A percentile compares a stretch with the other conserved stretches of the same genome.
Conservation (phyloP, 35 echinoderm and acorn worm genomes). For the Ophioderma brevispina region DNA sequence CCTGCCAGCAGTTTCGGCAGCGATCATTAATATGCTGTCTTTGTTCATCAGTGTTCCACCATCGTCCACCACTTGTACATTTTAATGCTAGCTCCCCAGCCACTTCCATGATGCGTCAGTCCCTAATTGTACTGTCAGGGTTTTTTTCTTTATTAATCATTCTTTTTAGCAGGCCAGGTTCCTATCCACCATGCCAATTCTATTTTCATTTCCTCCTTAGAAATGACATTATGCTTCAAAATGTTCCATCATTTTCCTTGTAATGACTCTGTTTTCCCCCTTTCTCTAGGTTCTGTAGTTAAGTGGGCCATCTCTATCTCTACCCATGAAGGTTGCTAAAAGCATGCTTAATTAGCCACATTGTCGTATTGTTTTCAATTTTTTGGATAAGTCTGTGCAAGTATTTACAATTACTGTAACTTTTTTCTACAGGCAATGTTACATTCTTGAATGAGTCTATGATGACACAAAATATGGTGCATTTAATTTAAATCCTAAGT, state of each 20-base stretch:
- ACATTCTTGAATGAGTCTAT: too few species aligned
- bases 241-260: background rate
- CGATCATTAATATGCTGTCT: background rate
- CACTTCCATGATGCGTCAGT: slow-evolving; percentile 43
- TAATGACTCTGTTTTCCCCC: too few species aligned
- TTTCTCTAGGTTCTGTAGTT: background rate
- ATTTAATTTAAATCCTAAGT: too few species aligned
- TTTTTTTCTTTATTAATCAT: background rate
- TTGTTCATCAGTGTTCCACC: background rate
- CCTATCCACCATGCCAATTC: too few species aligned
- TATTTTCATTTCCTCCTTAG: background rate
- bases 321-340: too few species aligned
- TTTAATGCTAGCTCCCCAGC: slow-evolving; percentile 26
- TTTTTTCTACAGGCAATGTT: too few species aligned
- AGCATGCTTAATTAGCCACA: too few species aligned
- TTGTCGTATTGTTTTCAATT: too few species aligned
- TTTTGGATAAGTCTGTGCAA: too few species aligned
- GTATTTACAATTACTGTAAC: too few species aligned
- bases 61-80: background rate
- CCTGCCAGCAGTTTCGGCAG: background rate
- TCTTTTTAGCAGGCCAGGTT: too few species aligned
- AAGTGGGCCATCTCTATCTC: background rate
- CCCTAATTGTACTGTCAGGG: slow-evolving; percentile 21
- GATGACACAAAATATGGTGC: too few species aligned
- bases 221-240: background rate